Base-by-base conservation (phyloP, 2,113 vertebrate species). In the Syngnathus floridae region DNA sequence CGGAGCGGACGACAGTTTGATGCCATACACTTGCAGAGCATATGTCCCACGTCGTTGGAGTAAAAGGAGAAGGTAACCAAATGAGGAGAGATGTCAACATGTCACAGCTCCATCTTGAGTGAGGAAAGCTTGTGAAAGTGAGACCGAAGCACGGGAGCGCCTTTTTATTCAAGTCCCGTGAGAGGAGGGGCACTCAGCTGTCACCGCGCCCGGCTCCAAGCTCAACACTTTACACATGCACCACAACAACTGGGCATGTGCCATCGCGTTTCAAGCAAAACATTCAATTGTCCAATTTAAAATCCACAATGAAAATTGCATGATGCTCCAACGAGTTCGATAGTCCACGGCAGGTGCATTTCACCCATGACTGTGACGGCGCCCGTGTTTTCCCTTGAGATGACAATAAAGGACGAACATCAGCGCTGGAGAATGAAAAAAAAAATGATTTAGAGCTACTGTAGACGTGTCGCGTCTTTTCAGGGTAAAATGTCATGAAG, bases 141-240 rank as follows among this genome's bases (percentile, higher is more conserved):
- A 57, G 69, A 36, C 59, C 76, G 75, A 68, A 69, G 63, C 37
- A 16, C 7, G 56, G 77, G 71, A 82, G 83, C 79, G 82, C 73
- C 72, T 79, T 75, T 85, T 81, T 79, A 72, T 82, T 73, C 9
- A 67, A 72, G 77, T 86, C 80, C 64, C 12, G 43, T 49, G 80
- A 79, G 81, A 85, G 84, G 82, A 82, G 86, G 86, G 72, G 82
- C 83, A 74, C 82, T 81, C 85, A 81, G 77, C 75, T 85, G 82
- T 85, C 84, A 83, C 73, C 45, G 3, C 9, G 46, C 31, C 26
- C 26, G 17, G 41, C 22, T 48, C 62, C 13, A 36, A 41, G 59
- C 38, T 43, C 21, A 41, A 26, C 40, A 10, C 56, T 38, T 38
- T 35, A 38, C 35, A n/a, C 56, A 57, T 0, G 58, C 62, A 66